phyloP scores from a whole-genome alignment of 2,797 vertebrate species.

The Pseudotriccus pelzelni region DNA sequence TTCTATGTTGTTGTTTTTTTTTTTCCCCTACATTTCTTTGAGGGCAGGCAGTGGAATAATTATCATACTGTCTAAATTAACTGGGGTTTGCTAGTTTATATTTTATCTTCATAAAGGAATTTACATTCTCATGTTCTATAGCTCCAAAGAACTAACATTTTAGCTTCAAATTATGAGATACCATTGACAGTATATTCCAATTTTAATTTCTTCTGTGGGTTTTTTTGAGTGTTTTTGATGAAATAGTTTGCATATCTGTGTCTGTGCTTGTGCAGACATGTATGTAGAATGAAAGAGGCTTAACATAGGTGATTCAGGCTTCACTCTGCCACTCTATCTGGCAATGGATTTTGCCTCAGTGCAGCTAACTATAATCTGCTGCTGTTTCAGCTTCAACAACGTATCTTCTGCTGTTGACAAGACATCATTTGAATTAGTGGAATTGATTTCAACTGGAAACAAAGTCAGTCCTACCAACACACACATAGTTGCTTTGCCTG shows the following conservation, averaged over 20 bases:
- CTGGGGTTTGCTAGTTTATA: not conserved
- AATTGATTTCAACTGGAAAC: not conserved
- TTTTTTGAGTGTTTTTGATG: not conserved
- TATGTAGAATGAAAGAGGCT: not conserved
- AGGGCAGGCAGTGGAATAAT: not conserved
- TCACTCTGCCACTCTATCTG: not conserved
- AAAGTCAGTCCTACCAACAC: not conserved
- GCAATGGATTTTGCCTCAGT: not conserved
- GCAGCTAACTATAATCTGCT: not conserved
- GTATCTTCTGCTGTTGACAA: not conserved
- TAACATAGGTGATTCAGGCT: not conserved
- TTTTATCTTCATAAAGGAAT: not conserved
- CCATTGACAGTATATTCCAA: not conserved
- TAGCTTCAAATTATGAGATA: not conserved
- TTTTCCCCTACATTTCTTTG: not conserved
- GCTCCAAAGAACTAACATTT: not conserved
- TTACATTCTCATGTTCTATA: not conserved
- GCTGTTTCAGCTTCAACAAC: not conserved
- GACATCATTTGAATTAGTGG: not conserved
- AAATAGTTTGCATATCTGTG: not conserved
- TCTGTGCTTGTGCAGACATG: not conserved
- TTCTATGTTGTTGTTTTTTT: not conserved
- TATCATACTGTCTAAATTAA: not conserved
- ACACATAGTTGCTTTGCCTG: rapidly evolving
- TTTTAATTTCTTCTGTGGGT: not conserved